Percentiles rank a stretch among this genome's conserved stretches.
Conservation (phyloP, 1,140 invertebrate genomes). For the Trichoplusia ni region DNA sequence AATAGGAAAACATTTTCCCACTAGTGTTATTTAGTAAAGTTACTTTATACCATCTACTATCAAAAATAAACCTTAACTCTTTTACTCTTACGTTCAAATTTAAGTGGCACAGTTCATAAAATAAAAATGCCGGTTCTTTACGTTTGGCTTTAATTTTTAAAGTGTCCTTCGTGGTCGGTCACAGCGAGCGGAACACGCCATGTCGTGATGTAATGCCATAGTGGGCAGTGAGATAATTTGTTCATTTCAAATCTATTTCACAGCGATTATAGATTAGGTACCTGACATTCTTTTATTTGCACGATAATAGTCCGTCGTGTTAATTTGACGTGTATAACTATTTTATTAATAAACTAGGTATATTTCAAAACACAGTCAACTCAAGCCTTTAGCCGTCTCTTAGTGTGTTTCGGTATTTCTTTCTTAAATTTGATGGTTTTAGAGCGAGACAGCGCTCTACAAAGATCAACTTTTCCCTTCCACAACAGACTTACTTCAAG, state of each 20-base stretch:
- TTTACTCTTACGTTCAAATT: not conserved
- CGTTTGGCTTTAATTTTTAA: slow-evolving; percentile 26
- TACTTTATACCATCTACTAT: not conserved
- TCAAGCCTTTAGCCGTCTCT: no score
- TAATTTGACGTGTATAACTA: no score
- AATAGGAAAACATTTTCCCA: slow-evolving; percentile 20
- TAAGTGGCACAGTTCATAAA: not conserved
- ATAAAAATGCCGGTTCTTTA: not conserved
- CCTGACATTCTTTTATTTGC: no score
- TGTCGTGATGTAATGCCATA: slow-evolving; percentile 27
- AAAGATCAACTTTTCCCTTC: no score
- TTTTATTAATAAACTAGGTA: no score
- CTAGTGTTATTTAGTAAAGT: not conserved
- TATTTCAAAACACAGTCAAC: no score
- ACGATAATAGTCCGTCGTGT: no score
- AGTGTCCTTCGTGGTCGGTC: slow-evolving; percentile 26
- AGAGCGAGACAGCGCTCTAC: no score
- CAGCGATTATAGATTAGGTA: no score
- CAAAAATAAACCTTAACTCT: not conserved
- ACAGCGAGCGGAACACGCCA: slow-evolving; percentile 1
- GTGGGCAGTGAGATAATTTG: slow-evolving; percentile 3
- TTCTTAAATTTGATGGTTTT: no score
- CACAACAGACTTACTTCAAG: no score
- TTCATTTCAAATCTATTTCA: slow-evolving; percentile 7
- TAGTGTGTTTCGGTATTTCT: no score